Evolutionary conservation across 2,888 invertebrate genomes (phyloP).

Genomic region (Melipona bicolor): DNA sequence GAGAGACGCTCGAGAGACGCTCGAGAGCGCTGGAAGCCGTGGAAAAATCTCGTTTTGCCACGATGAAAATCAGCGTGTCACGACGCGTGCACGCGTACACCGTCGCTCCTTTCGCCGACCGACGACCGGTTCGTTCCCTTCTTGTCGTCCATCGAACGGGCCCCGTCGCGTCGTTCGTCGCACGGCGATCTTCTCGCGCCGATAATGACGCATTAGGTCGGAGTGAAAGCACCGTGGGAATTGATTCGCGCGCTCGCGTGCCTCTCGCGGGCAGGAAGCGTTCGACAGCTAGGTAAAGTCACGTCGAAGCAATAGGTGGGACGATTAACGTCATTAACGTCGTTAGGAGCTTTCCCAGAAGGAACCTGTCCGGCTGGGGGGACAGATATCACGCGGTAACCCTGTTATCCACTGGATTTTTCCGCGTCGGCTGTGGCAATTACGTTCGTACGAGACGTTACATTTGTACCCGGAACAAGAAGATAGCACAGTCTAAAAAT

Average conservation of each 20-base stretch:
- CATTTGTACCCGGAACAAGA: too few relatives aligned
- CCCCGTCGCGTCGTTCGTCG: slow-evolving; percentile 44
- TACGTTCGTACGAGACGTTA: background rate
- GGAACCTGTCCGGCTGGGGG: background rate
- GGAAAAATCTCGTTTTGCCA: background rate
- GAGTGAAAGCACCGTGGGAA: slow-evolving; percentile 62
- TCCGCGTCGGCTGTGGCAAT: background rate
- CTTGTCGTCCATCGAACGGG: slow-evolving; percentile 21
- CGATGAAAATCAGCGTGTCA: slow-evolving; percentile 33
- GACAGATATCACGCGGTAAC: slow-evolving; percentile 24
- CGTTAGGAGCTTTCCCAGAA: slow-evolving; percentile 33
- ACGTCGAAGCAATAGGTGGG: slow-evolving; percentile 32
- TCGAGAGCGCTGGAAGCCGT: background rate
- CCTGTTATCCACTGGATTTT: slow-evolving; percentile 33
- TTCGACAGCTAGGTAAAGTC: slow-evolving; percentile 27
- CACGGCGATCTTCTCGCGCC: slow-evolving; percentile 17
- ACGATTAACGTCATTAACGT: slow-evolving; percentile 53
- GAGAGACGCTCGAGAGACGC: background rate
- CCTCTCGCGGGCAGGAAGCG: slow-evolving; percentile 29
- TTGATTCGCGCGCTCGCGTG: slow-evolving; percentile 43
- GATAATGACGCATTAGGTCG: slow-evolving; percentile 59
- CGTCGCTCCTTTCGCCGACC: slow-evolving; percentile 45
- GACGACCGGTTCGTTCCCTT: slow-evolving; percentile 38
- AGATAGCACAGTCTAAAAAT: too few relatives aligned
- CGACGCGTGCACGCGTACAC: slow-evolving; percentile 8